A percentile compares a stretch with the other conserved stretches of the same genome.
Evolutionary conservation across 1,140 invertebrate species (phyloP).

Genomic region (Microplitis demolitor): DNA sequence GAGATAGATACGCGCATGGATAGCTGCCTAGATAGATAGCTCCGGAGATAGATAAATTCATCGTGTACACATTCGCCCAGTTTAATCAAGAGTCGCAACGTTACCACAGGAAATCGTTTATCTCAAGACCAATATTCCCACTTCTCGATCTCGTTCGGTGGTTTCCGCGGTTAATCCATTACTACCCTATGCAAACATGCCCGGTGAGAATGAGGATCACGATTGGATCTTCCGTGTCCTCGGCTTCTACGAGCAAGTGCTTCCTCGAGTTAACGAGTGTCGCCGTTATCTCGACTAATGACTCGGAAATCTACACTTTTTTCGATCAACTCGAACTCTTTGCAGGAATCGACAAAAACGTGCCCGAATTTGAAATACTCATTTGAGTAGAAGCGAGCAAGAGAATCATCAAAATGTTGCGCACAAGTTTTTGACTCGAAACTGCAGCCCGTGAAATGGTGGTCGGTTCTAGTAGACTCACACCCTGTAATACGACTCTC

Average conservation of each 20-base stretch:
- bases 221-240: constrained; percentile 22
- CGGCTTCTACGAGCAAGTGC: neutral
- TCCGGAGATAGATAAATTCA: no score
- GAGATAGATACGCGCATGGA: no score
- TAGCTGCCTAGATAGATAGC: no score
- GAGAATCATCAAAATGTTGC: no score
- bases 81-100: neutral
- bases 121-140: constrained; percentile 25
- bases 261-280: constrained; percentile 24
- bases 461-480: neutral
- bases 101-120: constrained; percentile 1
- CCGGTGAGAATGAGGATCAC: constrained; percentile 13
- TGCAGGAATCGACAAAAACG: no score
- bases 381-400: no score
- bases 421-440: no score
- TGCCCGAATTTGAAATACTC: no score
- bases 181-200: constrained; percentile 26
- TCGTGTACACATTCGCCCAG: neutral
- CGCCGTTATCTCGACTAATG: constrained; percentile 21
- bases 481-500: neutral
- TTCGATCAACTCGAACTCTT: no score
- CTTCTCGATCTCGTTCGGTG: constrained; percentile 25
- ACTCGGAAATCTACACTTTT: constrained; percentile 12
- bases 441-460: neutral
- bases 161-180: constrained; percentile 26